Conservation (phyloP, 2,888 invertebrate species). For the Cryptocephalus primarius region DNA sequence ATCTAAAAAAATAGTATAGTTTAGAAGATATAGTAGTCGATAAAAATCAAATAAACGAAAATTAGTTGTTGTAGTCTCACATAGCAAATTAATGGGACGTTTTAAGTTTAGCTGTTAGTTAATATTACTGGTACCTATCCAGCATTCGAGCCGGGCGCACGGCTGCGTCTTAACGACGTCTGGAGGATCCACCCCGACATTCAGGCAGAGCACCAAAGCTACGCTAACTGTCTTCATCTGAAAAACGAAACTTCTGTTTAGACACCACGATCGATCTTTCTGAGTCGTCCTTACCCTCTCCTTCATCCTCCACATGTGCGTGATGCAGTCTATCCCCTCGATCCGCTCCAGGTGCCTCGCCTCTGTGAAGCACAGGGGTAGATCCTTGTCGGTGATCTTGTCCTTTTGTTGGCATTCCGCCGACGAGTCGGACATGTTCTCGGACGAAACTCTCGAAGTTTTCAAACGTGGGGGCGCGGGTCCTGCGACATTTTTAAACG, state of each 20-base stretch:
- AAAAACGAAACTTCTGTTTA: slow-evolving; percentile 18
- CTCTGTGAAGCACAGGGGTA: slow-evolving; percentile 62
- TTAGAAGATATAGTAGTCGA: no score
- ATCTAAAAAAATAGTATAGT: slow-evolving; percentile 42
- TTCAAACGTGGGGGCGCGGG: no score
- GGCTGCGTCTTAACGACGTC: slow-evolving; percentile 96
- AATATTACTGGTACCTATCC: slow-evolving; percentile 92
- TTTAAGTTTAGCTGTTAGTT: no score
- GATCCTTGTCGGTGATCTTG: slow-evolving; percentile 48
- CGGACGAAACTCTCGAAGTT: no score
- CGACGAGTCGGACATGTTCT: no score
- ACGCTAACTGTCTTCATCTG: slow-evolving; percentile 99
- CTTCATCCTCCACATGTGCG: slow-evolving; percentile 86
- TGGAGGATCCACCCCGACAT: slow-evolving; percentile 99
- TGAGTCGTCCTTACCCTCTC: slow-evolving; percentile 55
- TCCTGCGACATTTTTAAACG: no score
- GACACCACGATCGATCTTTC: not conserved
- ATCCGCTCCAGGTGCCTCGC: slow-evolving; percentile 65
- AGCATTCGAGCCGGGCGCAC: slow-evolving; percentile 90
- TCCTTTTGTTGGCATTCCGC: slow-evolving; percentile 4
- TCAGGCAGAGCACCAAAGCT: slow-evolving; percentile 91
- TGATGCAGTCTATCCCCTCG: slow-evolving; percentile 51
- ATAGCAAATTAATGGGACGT: no score
- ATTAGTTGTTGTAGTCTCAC: no score
- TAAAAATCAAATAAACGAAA: no score